Evolutionary conservation across 1,140 invertebrate genomes (phyloP), one percentile per base, ranked within the genome.

Genomic region (Penaeus japonicus): DNA sequence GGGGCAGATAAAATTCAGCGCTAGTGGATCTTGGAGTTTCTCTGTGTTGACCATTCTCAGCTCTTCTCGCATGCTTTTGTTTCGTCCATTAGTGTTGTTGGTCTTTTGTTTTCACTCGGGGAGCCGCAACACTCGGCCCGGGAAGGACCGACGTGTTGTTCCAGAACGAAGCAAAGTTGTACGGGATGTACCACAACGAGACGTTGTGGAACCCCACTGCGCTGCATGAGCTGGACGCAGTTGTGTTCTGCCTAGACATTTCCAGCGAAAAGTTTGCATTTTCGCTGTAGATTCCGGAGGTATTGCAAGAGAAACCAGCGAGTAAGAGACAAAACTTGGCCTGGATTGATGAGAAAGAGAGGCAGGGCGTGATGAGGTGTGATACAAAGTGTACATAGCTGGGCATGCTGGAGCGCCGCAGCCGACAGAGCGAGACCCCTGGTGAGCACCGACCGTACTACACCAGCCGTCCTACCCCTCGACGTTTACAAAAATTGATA

Each of bases 41-140:
- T 85, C 84, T 79, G 30, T 62, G 84, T 85, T 85, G 84, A 85
- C 84, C 84, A 85, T 85, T 77, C 84, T 77, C 84, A 77, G 84
- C 59, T 59, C 62, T 73, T 54, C 35, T 75, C 84, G 62, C 84
- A 30, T 55, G 84, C 84, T 77, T 77, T 86, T 80, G 85, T 80
- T 80, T 80, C 77, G 55, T 80, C 85, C 85, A 86, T 86, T 86
- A 79, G 59, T 53, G 85, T 24, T 65, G 54, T 39, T 59, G 54
- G 4, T 47, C 77, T 79, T 86, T 86, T 86, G 75, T 78, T 86
- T 86, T 86, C 78, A 78, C 75, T 79, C 78, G 75, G 54, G 30
- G 20, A 20, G 39, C 70, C 83, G 22, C 62, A 85, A 75, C 83
- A 85, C 83, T 85, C 83, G 47, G 53, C 55, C 53, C 75, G 55